Conservation (phyloP, 2,888 invertebrate species). For the Trissolcus japonicus region DNA sequence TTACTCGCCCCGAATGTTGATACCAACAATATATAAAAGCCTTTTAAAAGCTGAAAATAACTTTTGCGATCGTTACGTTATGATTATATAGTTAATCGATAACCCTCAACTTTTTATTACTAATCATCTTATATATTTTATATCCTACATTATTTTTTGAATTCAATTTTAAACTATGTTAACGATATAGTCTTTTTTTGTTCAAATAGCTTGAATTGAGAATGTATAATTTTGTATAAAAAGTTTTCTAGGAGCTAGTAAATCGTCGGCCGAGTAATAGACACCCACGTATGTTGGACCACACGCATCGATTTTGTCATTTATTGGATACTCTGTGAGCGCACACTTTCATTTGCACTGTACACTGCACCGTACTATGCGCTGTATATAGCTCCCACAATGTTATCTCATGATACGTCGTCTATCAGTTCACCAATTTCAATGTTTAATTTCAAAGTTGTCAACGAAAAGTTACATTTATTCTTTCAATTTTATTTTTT, state of each 20-base stretch:
- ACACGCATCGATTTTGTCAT: slow-evolving; percentile 75
- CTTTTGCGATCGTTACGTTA: slow-evolving; percentile 14
- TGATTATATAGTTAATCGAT: slow-evolving; percentile 22
- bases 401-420: slow-evolving; percentile 70
- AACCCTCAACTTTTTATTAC: slow-evolving; percentile 10
- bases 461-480: not conserved
- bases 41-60: slow-evolving; percentile 28
- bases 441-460: slow-evolving; percentile 12
- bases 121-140: not conserved
- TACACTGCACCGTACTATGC: slow-evolving; percentile 67
- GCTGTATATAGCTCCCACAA: slow-evolving; percentile 66
- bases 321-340: slow-evolving; percentile 72
- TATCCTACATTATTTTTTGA: not conserved
- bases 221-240: slow-evolving; percentile 17
- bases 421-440: slow-evolving; percentile 59
- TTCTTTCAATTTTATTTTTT: too few species aligned
- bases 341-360: slow-evolving; percentile 65
- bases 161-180: not conserved
- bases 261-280: slow-evolving; percentile 56
- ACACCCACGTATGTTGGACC: slow-evolving; percentile 74
- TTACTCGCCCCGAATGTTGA: slow-evolving; percentile 14
- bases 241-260: slow-evolving; percentile 49
- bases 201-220: not conserved
- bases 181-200: not conserved
- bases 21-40: slow-evolving; percentile 14